Conservation (phyloP, 2,797 vertebrate species). For the Luscinia luscinia region DNA sequence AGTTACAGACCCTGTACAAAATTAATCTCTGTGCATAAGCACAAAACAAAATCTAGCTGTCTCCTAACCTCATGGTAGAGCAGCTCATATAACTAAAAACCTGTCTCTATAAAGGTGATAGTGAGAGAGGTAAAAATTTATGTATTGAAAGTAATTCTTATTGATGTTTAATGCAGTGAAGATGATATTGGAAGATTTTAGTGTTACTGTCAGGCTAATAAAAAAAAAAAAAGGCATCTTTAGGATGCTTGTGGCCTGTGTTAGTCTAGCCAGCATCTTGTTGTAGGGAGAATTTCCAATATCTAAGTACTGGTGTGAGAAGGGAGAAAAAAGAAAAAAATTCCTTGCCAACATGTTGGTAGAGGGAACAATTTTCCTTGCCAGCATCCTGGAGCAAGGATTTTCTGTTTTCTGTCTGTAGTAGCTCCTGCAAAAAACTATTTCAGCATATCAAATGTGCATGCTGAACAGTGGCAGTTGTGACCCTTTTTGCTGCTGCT, state of each 20-base stretch:
- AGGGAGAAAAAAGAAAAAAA: rapidly evolving
- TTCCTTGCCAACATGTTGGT: neutral
- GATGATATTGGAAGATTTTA: neutral
- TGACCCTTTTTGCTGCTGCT: neutral
- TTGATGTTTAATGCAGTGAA: neutral
- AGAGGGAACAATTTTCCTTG: neutral
- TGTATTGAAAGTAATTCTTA: neutral
- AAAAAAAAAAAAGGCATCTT: neutral
- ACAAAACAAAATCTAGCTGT: neutral
- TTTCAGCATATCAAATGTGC: neutral
- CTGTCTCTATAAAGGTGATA: neutral
- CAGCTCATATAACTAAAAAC: neutral
- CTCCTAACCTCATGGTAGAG: neutral
- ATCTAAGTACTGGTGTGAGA: neutral
- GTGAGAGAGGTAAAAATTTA: neutral
- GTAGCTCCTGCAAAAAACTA: neutral
- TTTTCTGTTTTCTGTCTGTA: neutral
- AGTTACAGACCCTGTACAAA: neutral
- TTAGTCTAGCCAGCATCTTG: neutral
- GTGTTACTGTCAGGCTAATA: neutral
- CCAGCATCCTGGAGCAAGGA: neutral
- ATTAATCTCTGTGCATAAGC: neutral
- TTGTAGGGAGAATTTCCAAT: neutral
- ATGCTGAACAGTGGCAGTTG: neutral
- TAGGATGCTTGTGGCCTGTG: neutral